A percentile compares a stretch with the other conserved stretches of the same genome.
These are phyloP conservation scores for Hoplodrina blanda DNA, from an alignment of 2,888 invertebrate species.

Conservation along the genomic window DNA sequence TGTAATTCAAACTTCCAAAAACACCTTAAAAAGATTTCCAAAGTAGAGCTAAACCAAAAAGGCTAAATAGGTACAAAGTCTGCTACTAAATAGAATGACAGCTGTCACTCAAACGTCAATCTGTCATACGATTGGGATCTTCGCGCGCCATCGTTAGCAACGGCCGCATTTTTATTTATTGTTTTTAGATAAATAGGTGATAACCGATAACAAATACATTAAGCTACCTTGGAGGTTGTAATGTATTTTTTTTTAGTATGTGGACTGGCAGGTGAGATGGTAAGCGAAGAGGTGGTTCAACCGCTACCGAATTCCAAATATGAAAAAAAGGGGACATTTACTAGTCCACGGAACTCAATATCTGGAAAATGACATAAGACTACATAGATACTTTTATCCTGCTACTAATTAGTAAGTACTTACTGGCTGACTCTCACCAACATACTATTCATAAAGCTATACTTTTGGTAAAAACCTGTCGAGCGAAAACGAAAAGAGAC, in stretches of 20 bases:
- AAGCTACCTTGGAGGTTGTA: slow-evolving; percentile 26
- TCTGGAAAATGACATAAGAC: too few species aligned
- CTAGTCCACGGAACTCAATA: too few species aligned
- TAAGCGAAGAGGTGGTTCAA: background rate
- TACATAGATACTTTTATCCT: too few species aligned
- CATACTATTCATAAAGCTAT: too few species aligned
- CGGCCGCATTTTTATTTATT: slow-evolving; percentile 52
- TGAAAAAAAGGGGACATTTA: too few species aligned
- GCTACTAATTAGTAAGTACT: too few species aligned
- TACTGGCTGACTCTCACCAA: too few species aligned
- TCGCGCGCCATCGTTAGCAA: slow-evolving; percentile 58
- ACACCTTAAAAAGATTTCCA: background rate
- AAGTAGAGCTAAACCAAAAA: slow-evolving; percentile 36
- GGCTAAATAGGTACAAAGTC: slow-evolving; percentile 4
- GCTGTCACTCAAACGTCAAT: slow-evolving; percentile 59
- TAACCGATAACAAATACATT: slow-evolving; percentile 60
- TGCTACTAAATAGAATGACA: slow-evolving; percentile 44
- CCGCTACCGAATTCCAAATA: background rate
- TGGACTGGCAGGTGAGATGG: slow-evolving; percentile 26
- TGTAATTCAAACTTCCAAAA: background rate
- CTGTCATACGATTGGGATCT: slow-evolving; percentile 61
- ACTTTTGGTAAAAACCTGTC: too few species aligned
- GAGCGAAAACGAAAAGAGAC: too few species aligned
- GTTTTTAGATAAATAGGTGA: slow-evolving; percentile 60
- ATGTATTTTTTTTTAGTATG: slow-evolving; percentile 32